Conservation (phyloP, 2,888 invertebrate genomes). For the Crematogaster levior region DNA sequence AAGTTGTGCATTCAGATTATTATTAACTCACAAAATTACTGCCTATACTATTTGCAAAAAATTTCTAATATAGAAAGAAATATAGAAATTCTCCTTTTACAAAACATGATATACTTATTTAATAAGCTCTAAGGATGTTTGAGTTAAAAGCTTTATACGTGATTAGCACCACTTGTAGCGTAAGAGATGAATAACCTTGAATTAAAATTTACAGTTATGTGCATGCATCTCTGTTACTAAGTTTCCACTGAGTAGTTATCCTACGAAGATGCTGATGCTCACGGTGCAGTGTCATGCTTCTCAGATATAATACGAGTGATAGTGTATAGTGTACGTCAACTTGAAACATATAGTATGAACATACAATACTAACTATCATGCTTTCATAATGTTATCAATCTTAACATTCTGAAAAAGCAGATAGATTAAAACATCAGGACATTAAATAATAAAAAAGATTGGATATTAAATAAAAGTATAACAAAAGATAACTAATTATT, state of each 20-base stretch:
- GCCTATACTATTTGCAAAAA: background rate
- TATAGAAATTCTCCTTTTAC: background rate
- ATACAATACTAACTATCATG: background rate
- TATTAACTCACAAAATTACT: background rate
- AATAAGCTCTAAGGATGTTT: background rate
- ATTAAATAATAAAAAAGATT: no score
- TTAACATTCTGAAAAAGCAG: background rate
- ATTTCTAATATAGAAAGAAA: background rate
- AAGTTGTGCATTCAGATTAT: background rate
- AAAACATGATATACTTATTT: background rate
- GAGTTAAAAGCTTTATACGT: background rate
- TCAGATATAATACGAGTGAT: background rate
- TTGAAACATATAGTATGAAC: background rate
- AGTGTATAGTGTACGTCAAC: background rate
- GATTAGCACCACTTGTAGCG: background rate
- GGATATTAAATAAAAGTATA: background rate
- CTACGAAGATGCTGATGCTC: background rate
- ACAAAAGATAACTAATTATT: background rate
- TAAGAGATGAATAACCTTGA: constrained; percentile 5
- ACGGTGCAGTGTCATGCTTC: background rate
- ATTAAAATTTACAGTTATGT: constrained; percentile 42
- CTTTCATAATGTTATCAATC: background rate
- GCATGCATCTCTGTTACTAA: background rate
- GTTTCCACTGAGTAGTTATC: no score
- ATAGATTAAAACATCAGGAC: background rate